Evolutionary conservation across 2,888 invertebrate genomes (phyloP).

Genomic region (Pandemis heparana): DNA sequence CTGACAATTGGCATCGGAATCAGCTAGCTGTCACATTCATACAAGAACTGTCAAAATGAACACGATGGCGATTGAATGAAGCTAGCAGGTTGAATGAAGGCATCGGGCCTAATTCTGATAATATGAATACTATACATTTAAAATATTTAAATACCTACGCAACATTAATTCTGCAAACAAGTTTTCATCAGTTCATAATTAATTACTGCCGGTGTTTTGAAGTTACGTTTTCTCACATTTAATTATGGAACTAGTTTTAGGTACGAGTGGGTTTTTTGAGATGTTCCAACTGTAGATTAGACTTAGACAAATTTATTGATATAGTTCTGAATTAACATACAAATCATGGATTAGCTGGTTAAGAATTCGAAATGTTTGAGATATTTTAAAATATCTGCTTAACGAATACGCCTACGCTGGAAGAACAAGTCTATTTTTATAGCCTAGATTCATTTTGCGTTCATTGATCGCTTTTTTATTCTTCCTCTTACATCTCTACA

Average conservation of each 20-base stretch:
- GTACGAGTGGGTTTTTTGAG: conserved; percentile 23
- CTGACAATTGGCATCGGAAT: too few relatives aligned
- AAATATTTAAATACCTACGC: neutral
- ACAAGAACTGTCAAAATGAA: too few relatives aligned
- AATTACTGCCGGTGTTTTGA: conserved; percentile 18
- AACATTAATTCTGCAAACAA: conserved; percentile 31
- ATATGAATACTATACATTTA: neutral
- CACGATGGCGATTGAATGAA: too few relatives aligned
- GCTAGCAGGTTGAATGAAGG: too few relatives aligned
- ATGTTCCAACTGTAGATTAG: conserved; percentile 12
- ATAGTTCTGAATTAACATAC: conserved; percentile 30
- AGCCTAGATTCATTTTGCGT: conserved; percentile 6
- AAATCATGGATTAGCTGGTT: conserved; percentile 19
- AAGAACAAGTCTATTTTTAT: conserved; percentile 6
- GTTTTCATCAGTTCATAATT: conserved; percentile 23
- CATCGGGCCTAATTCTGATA: too few relatives aligned
- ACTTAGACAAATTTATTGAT: conserved; percentile 27
- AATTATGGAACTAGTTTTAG: conserved; percentile 42
- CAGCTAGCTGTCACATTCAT: too few relatives aligned
- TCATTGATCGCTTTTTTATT: neutral
- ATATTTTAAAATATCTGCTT: neutral
- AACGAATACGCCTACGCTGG: conserved; percentile 13
- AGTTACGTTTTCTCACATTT: conserved; percentile 44
- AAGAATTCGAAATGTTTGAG: neutral
- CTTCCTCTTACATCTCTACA: neutral